Evolutionary conservation across 2,797 vertebrate genomes (phyloP).

Genomic region (Galaxias olidus): DNA sequence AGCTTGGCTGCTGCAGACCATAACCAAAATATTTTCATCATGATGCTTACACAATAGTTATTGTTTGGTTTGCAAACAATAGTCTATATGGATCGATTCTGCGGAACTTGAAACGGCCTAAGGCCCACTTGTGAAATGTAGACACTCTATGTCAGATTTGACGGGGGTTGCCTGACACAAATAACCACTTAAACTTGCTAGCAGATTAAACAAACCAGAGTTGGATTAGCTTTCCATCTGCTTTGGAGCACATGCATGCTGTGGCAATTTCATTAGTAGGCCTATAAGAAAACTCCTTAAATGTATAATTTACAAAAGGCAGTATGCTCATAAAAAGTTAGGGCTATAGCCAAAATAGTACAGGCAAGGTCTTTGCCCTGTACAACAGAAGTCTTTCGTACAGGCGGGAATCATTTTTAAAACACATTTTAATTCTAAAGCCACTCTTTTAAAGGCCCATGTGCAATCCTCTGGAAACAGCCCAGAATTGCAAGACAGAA

Average conservation of each 20-base stretch:
- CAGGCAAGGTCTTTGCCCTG: no score
- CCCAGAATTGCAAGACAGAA: no score
- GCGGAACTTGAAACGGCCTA: slow-evolving; percentile 69
- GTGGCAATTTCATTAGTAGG: slow-evolving; percentile 18
- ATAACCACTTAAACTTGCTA: slow-evolving; percentile 66
- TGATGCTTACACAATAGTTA: no score
- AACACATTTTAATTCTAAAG: no score
- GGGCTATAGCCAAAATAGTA: no score
- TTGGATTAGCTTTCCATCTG: slow-evolving; percentile 61
- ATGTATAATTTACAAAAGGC: slow-evolving; percentile 16
- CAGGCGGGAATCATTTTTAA: no score
- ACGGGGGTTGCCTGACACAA: slow-evolving; percentile 72
- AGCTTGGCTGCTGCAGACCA: no score
- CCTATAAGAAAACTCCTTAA: slow-evolving; percentile 22
- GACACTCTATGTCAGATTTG: slow-evolving; percentile 74
- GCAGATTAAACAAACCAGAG: slow-evolving; percentile 71
- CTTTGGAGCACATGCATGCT: slow-evolving; percentile 18
- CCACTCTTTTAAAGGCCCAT: no score
- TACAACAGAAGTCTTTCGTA: no score
- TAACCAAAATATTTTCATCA: no score
- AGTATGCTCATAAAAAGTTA: no score
- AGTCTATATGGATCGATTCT: slow-evolving; percentile 38
- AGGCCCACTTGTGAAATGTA: slow-evolving; percentile 79
- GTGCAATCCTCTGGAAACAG: no score
- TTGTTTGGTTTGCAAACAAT: background rate